Evolutionary conservation across 1,140 invertebrate species (phyloP), one percentile per base, ranked within the genome.

Genomic region (Drosophila repletoides): DNA sequence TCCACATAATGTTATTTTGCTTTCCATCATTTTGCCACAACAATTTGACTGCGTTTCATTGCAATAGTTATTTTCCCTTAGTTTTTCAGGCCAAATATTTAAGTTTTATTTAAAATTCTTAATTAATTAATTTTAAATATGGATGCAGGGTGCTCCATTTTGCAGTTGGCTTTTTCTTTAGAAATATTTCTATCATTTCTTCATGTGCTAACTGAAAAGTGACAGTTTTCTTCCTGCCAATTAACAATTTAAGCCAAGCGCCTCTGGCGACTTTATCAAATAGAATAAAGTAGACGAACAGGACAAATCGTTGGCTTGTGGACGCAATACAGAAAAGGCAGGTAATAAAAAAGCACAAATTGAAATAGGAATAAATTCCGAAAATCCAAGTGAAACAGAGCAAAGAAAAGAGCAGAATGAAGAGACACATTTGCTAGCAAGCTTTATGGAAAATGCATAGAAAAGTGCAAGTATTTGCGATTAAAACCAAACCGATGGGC

Each of bases 341-440:
- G 0, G 91, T 91, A 71, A 93, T 93, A 5, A 92, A 58, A n/a
- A 91, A 72, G 5, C 83, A 79, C 4, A 90, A 90, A 17, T 90
- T 88, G 14, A 92, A 91, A 68, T 92, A 91, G 10, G 91, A 91
- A 24, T 93, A 88, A 14, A 94, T 88, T 5, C 93, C 93, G 75
- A 94, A 94, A 15, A 93, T 88, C 93, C 93, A 94, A 2, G 93
- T 92, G 0, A 94, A 75, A 0, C 93, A 93, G 5, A 94, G 80
- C 56, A 93, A 84, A 60, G 93, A 94, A 73, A 94, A 94, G 2
- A 94, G 83, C 55, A 94, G 88, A 6, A 93, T 71, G 1, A 92
- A 93, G 4, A 94, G 73, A 10, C 92, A 89, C 41, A 94, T 89
- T 67, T 93, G 93, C 31, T 92, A 91, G 9, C 92, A 72, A 2